Conservation (phyloP, 1,140 invertebrate genomes). For the Cecropterus lyciades region DNA sequence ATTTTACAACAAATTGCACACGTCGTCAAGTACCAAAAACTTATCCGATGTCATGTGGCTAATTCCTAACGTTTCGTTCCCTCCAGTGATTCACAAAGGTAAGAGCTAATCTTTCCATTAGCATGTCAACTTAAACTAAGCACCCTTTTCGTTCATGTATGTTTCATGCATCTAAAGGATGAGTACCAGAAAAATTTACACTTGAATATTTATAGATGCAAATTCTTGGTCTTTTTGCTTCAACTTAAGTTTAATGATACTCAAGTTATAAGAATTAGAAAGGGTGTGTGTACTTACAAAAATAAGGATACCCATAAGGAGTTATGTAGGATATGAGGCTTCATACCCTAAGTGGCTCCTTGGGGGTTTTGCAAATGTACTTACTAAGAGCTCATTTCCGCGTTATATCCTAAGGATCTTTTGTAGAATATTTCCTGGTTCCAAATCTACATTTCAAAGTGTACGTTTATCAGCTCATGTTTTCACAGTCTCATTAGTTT, state of each 20-base stretch:
- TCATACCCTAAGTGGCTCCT: background rate
- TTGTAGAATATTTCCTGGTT: too few species aligned
- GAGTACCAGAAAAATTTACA: slow-evolving; percentile 27
- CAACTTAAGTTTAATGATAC: slow-evolving; percentile 3
- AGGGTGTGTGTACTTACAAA: too few species aligned
- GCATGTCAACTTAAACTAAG: slow-evolving; percentile 42
- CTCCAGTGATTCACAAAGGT: slow-evolving; percentile 44
- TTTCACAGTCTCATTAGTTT: too few species aligned
- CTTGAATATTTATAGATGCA: slow-evolving; percentile 26
- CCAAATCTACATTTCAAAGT: too few species aligned
- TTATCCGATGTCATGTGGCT: slow-evolving; percentile 4
- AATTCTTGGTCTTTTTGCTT: slow-evolving; percentile 7
- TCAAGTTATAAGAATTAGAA: background rate
- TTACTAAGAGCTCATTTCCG: too few species aligned
- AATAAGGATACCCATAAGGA: too few species aligned
- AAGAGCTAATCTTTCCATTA: slow-evolving; percentile 51
- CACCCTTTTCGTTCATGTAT: slow-evolving; percentile 9
- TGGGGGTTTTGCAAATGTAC: too few species aligned
- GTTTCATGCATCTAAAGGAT: slow-evolving; percentile 6
- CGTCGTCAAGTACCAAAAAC: background rate
- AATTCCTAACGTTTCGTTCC: slow-evolving; percentile 43
- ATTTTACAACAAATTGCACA: too few species aligned
- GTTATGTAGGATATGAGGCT: background rate
- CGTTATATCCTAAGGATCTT: too few species aligned
- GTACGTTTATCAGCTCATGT: too few species aligned